These are phyloP conservation scores for Pagetopsis macropterus DNA, from an alignment of 2,797 vertebrate genomes.

Conservation along the genomic window DNA sequence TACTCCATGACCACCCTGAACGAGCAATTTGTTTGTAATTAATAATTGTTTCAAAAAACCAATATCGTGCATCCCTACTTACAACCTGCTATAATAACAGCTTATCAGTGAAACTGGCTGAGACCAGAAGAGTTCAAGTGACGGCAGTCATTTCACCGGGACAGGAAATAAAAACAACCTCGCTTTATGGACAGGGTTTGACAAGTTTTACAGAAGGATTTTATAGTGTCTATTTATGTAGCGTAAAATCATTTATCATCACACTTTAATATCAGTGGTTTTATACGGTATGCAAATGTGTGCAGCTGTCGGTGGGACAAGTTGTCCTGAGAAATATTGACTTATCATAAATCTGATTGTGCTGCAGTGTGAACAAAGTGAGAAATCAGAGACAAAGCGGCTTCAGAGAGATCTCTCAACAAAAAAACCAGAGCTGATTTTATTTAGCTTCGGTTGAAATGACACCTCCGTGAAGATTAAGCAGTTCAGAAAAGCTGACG, in stretches of 20 bases:
- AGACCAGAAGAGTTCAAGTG: neutral
- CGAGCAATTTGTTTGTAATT: too few species aligned
- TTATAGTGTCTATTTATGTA: constrained; percentile 1
- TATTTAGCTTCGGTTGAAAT: constrained; percentile 36
- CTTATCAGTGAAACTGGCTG: neutral
- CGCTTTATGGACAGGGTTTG: neutral
- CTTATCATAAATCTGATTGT: constrained; percentile 43
- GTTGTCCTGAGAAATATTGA: constrained; percentile 52
- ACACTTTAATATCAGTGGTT: constrained; percentile 19
- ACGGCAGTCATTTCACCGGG: neutral
- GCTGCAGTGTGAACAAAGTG: constrained; percentile 36
- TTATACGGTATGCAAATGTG: neutral
- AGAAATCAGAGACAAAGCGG: constrained; percentile 35
- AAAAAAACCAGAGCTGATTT: constrained; percentile 20
- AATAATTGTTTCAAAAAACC: too few species aligned
- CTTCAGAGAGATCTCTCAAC: constrained; percentile 23
- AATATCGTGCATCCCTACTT: too few species aligned
- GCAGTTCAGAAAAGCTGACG: constrained; percentile 20
- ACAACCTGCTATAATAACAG: neutral
- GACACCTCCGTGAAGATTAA: constrained; percentile 26
- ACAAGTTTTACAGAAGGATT: constrained; percentile 1
- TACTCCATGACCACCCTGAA: too few species aligned
- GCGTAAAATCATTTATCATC: constrained; percentile 9
- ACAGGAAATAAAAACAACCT: neutral
- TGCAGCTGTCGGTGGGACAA: constrained; percentile 33